Conservation (phyloP, 2,888 invertebrate genomes). For the Byasa hedistus region DNA sequence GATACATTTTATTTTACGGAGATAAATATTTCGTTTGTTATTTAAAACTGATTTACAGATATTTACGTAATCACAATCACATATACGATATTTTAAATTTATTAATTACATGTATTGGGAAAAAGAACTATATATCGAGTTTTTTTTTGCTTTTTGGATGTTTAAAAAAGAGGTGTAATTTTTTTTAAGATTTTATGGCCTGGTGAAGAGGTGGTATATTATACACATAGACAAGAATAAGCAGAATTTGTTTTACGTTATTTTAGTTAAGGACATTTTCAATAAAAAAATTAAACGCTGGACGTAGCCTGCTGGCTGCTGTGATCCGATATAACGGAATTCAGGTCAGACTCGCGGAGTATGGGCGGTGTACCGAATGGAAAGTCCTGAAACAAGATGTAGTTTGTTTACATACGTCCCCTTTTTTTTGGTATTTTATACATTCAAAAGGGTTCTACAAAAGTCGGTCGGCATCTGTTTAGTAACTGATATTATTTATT, state of each 20-base stretch:
- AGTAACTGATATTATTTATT: no score
- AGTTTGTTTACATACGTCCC: no score
- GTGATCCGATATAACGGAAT: conserved; percentile 71
- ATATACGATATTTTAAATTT: neutral
- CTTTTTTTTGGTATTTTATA: no score
- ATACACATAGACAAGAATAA: neutral
- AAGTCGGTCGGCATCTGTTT: no score
- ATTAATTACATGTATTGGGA: neutral
- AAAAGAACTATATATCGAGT: neutral
- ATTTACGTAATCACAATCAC: neutral
- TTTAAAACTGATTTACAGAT: neutral
- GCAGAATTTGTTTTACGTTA: neutral
- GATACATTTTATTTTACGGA: neutral
- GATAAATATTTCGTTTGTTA: neutral
- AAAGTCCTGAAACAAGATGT: conserved; percentile 62
- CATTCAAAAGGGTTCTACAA: no score
- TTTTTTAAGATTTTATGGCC: no score
- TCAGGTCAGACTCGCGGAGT: conserved; percentile 68
- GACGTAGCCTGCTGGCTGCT: conserved; percentile 78
- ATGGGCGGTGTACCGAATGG: conserved; percentile 74
- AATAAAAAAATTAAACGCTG: conserved; percentile 54
- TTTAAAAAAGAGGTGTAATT: no score
- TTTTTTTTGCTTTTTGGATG: neutral
- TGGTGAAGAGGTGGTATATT: neutral
- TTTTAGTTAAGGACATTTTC: neutral